These are phyloP conservation scores for Chrysodeixis includens DNA, from an alignment of 2,888 invertebrate species.

Conservation along the genomic window DNA sequence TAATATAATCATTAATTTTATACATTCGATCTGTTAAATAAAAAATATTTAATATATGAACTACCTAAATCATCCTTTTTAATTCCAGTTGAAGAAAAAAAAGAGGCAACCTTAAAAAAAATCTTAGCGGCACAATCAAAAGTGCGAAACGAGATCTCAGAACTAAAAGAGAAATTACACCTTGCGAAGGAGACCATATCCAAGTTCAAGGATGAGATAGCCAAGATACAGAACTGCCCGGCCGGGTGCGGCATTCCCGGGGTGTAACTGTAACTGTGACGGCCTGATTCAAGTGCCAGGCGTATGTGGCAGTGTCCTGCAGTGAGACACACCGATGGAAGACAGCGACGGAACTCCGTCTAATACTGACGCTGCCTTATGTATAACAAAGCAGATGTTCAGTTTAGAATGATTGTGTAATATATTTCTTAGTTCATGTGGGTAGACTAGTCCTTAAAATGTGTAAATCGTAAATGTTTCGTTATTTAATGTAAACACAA, in stretches of 20 bases:
- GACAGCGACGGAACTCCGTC: not conserved
- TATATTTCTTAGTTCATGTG: too few relatives aligned
- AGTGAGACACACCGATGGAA: not conserved
- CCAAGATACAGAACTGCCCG: conserved; percentile 77
- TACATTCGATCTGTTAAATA: too few relatives aligned
- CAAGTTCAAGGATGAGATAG: conserved; percentile 94
- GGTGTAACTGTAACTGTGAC: conserved; percentile 36
- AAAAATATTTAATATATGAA: too few relatives aligned
- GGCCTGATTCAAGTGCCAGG: not conserved
- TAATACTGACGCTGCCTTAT: not conserved
- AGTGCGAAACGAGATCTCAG: conserved; percentile 94
- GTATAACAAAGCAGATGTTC: too few relatives aligned
- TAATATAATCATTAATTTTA: too few relatives aligned
- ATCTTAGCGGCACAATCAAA: conserved; percentile 94
- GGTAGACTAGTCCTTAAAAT: too few relatives aligned
- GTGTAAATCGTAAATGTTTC: too few relatives aligned
- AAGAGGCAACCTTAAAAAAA: conserved; percentile 93
- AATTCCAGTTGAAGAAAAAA: conserved; percentile 95
- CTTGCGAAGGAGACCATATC: conserved; percentile 95
- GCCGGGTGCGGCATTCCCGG: conserved; percentile 56
- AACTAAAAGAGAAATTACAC: conserved; percentile 95
- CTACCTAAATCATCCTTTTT: not conserved
- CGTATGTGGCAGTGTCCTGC: too few relatives aligned
- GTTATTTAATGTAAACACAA: too few relatives aligned
- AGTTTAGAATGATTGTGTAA: too few relatives aligned